A percentile compares a stretch with the other conserved stretches of the same genome.
Evolutionary conservation across 2,888 invertebrate species (phyloP).

Genomic region (Entomobrya multifasciata): DNA sequence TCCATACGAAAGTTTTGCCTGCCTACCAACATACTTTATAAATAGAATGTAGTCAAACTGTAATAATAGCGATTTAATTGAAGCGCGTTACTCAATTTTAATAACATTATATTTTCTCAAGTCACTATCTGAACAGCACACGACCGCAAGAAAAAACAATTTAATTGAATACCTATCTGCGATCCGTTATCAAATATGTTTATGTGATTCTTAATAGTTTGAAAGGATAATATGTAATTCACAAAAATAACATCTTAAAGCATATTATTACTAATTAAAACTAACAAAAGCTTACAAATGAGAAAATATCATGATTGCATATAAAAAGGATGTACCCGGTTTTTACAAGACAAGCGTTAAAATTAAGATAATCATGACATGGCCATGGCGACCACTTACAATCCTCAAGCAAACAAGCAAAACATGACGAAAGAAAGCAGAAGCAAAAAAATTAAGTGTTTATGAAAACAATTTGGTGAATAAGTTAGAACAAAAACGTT

Average conservation of each 20-base stretch:
- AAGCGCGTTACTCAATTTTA: slow-evolving; percentile 8
- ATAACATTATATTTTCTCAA: too few relatives aligned
- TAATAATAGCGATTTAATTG: not conserved
- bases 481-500: slow-evolving; percentile 27
- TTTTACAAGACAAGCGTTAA: too few relatives aligned
- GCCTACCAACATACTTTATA: not conserved
- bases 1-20: slow-evolving; percentile 3
- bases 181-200: too few relatives aligned
- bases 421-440: slow-evolving; percentile 17
- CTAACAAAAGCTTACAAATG: too few relatives aligned
- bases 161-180: too few relatives aligned
- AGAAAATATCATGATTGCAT: too few relatives aligned
- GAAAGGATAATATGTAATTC: too few relatives aligned
- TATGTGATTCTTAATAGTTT: too few relatives aligned
- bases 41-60: not conserved
- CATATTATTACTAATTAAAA: too few relatives aligned
- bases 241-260: too few relatives aligned
- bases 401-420: slow-evolving; percentile 3
- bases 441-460: not conserved
- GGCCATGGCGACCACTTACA: not conserved
- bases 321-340: too few relatives aligned
- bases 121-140: not conserved
- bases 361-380: too few relatives aligned
- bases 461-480: slow-evolving; percentile 1
- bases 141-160: slow-evolving; percentile 37